Evolutionary conservation across 1,140 invertebrate species (phyloP).

Genomic region (Halyomorpha halys): DNA sequence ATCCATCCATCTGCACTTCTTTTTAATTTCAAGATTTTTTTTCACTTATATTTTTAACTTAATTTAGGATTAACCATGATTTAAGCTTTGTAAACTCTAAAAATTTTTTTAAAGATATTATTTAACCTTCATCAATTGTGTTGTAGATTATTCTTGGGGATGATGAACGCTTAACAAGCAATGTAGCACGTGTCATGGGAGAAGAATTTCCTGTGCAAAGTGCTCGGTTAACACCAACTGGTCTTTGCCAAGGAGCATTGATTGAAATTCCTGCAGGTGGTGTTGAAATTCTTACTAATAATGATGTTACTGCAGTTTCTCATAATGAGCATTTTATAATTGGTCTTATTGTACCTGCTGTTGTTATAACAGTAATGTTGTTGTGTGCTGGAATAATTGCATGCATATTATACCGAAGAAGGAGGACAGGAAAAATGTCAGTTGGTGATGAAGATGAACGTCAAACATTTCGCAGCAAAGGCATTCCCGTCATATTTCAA

Average conservation of each 20-base stretch:
- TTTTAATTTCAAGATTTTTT: too few relatives aligned
- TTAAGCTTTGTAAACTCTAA: too few relatives aligned
- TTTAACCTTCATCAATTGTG: conserved; percentile 4
- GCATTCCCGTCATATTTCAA: conserved; percentile 85
- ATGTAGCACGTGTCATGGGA: conserved; percentile 59
- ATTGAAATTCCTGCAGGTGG: conserved; percentile 37
- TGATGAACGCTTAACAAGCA: conserved; percentile 49
- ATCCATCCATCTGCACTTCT: too few relatives aligned
- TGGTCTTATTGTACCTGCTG: conserved; percentile 80
- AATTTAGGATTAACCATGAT: too few relatives aligned
- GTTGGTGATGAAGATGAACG: conserved; percentile 63
- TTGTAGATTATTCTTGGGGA: conserved; percentile 35
- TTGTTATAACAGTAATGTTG: conserved; percentile 82
- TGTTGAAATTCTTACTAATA: conserved; percentile 25
- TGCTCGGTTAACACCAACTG: conserved; percentile 56
- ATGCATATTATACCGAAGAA: conserved; percentile 67
- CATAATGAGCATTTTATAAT: conserved; percentile 50
- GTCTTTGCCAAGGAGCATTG: conserved; percentile 54
- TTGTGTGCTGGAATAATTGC: conserved; percentile 76
- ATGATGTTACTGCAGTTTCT: conserved; percentile 23
- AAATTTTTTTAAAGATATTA: too few relatives aligned
- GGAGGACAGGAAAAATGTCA: conserved; percentile 36
- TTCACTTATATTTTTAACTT: too few relatives aligned
- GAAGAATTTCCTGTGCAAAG: conserved; percentile 66
- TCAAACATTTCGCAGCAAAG: conserved; percentile 75